These are phyloP conservation scores for Oligia latruncula DNA, from an alignment of 2,888 invertebrate genomes.

Conservation along the genomic window DNA sequence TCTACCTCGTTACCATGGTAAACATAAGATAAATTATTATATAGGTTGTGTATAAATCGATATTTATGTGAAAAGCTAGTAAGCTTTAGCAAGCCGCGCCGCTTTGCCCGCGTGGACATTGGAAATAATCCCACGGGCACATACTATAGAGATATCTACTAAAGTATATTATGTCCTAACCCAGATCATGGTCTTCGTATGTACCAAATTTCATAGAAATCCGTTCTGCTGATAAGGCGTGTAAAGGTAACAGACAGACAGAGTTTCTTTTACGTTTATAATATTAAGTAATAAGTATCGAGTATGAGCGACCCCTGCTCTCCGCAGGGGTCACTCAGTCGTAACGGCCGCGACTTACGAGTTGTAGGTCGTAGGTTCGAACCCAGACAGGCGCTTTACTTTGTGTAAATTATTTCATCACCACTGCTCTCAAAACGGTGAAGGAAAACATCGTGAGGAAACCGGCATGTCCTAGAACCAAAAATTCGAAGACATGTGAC, in stretches of 20 bases:
- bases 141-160: neutral
- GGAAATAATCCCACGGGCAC: neutral
- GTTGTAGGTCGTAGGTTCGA: too few relatives aligned
- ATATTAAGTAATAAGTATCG: neutral
- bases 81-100: neutral
- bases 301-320: neutral
- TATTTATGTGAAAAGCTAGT: neutral
- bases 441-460: too few relatives aligned
- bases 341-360: too few relatives aligned
- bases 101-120: neutral
- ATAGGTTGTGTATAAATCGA: constrained; percentile 9
- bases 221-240: neutral
- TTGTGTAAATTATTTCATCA: too few relatives aligned
- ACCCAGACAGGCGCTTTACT: too few relatives aligned
- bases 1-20: constrained; percentile 26
- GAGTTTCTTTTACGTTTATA: neutral
- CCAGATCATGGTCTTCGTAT: neutral
- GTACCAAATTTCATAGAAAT: neutral
- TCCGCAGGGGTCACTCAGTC: too few relatives aligned
- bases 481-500: too few relatives aligned
- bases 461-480: too few relatives aligned
- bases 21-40: constrained; percentile 8
- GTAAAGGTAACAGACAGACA: neutral
- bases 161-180: neutral
- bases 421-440: too few relatives aligned